Evolutionary conservation across 2,888 invertebrate genomes (phyloP), one percentile per base, ranked within the genome.

Genomic region (Athetis lepigone): DNA sequence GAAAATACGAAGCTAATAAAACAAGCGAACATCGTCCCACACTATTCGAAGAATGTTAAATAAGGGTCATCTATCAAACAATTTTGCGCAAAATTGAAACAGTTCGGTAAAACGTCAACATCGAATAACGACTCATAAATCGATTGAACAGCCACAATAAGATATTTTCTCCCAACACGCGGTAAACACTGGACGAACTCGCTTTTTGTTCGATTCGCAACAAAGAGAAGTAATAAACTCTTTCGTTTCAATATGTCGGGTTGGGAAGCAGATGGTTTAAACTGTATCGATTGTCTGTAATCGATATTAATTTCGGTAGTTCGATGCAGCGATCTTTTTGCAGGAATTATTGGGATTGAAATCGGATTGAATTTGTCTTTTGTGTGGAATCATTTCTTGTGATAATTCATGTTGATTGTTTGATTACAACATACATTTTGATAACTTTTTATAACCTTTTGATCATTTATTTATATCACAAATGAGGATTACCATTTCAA

Each of bases 161-260:
- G 80, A 67, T 60, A 70, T 80, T 77, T 74, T 61, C 67, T 54
- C 54, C 33, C 57, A 49, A 80, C 68, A 77, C 54, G 68, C 65
- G 46, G 59, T 77, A 75, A 80, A 77, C 75, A 72, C 29, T 69
- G 52, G 46, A 43, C 54, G 39, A 56, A 43, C 43, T 47, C 68
- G 50, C 67, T 77, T 79, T 79, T 78, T 79, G 68, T 76, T 56
- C 70, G 62, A 75, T 55, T 67, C 73, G 59, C 75, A 64, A 81
- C 77, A 83, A 82, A 83, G 76, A 51, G 57, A 69, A 75, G 79
- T 79, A 85, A 83, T 83, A 82, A 83, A 82, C 75, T 73, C 57
- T 66, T 73, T 71, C 71, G 57, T 73, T 82, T 72, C 82, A 84
- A 86, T 85, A 83, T 79, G 77, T 62, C 58, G 73, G 50, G 62